Conservation (phyloP, 92 coral and sea anemone genomes). For the Epizoanthus stellaris region DNA sequence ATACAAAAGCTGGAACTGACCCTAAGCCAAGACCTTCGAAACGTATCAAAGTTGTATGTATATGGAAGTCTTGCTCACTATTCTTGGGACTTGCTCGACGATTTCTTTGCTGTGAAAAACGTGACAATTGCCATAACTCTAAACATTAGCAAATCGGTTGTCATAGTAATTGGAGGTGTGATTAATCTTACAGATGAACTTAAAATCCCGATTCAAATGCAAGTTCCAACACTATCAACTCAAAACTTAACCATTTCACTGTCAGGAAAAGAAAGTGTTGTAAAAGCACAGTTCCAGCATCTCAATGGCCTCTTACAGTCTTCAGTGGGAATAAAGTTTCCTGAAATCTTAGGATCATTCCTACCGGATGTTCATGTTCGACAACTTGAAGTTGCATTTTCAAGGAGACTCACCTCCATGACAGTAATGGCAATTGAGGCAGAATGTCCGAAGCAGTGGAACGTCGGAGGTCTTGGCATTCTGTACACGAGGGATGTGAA, state of each 20-base stretch:
- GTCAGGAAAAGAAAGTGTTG: neutral
- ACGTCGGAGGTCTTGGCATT: conserved; percentile 59
- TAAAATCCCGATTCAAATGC: conserved; percentile 59
- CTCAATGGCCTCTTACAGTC: conserved; percentile 45
- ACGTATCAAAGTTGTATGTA: conserved; percentile 1
- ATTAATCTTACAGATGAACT: conserved; percentile 48
- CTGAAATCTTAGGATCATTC: conserved; percentile 35
- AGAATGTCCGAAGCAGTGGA: conserved; percentile 40
- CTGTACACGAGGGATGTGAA: conserved; percentile 21
- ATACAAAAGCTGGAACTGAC: conserved; percentile 39
- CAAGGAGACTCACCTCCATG: conserved; percentile 32
- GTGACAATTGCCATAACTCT: conserved; percentile 27
- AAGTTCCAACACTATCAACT: conserved; percentile 41
- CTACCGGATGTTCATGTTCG: conserved; percentile 51
- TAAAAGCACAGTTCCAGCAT: conserved; percentile 21
- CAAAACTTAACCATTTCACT: conserved; percentile 47
- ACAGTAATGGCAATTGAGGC: conserved; percentile 31
- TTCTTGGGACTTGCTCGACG: conserved; percentile 64
- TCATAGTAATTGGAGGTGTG: conserved; percentile 38
- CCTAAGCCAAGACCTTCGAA: conserved; percentile 43
- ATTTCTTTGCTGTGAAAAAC: conserved; percentile 56
- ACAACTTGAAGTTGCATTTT: conserved; percentile 44
- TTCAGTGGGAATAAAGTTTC: conserved; percentile 38
- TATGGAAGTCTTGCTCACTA: conserved; percentile 36
- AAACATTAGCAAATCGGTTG: conserved; percentile 30